Base-by-base conservation (phyloP, 2,888 invertebrate species). In the Nephrocerus scutellatus region DNA sequence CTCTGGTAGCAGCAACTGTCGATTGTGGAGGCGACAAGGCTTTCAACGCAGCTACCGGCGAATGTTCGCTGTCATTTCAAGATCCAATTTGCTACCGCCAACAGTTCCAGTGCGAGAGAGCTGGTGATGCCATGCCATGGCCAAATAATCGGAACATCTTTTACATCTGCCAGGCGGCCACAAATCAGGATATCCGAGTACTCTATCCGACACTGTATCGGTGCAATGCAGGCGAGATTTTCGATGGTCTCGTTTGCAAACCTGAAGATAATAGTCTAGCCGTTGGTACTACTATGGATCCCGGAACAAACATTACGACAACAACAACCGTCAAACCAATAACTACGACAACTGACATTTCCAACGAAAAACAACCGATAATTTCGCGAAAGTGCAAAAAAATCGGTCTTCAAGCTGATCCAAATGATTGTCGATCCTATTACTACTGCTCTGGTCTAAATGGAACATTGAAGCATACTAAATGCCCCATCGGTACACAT, bases 171-270 rank as follows among this genome's bases (percentile, higher is more conserved):
- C 65, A 64, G 34, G 62, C 65, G 12, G 59, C 60, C 12, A 57
- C 60, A 14, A 62, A 60, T 43, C 49, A 59, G n/a, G 56, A 60
- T 28, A 46, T 54, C 2, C 41, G 56, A 3, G 54, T 63, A 5
- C 52, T 66, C 10, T 67, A 66, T 53, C 67, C 67, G 4, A 61
- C 65, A 1, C 47, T 67, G 18, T 67, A 67, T 52, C 61, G 67
- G 6, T 67, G 67, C 47, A 58, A 54, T 6, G 56, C 63, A 20
- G 62, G 62, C 18, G 66, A 67, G 40, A 44, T 62, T 20, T 68
- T 66, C 33, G 51, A 57, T 44, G 60, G 63, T 16, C 52, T 38
- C 7, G 50, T 53, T 7, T 62, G 62, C 28, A n/a, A n/a, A n/a
- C n/a, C n/a, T n/a, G n/a, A n/a, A n/a, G n/a, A n/a, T n/a, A n/a